Base-by-base conservation (phyloP, 2,797 vertebrate species). In the Bucorvus abyssinicus region DNA sequence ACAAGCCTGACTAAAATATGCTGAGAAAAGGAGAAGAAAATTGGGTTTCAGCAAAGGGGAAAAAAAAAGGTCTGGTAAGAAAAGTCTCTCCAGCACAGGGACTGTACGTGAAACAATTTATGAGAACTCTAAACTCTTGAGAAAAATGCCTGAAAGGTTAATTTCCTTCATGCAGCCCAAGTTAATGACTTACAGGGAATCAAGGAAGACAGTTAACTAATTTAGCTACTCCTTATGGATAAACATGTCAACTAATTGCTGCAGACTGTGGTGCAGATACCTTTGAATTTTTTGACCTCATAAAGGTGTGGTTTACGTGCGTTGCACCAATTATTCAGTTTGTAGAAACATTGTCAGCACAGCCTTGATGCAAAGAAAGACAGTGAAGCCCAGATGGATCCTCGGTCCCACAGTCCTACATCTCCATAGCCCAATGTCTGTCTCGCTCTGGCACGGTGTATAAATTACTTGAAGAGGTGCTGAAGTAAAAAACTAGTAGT, bases 1-100 rank as follows among this genome's bases (percentile, higher is more conserved):
- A 94, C 90, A 77, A 90, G 59, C 53, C 53, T 88, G 68, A 44
- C 86, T 79, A 38, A 96, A 97, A 84, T 61, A 85, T 63, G 71
- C 55, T 84, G 77, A 75, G 91, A 87, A 87, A 71, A 91, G 45
- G 50, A 94, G 90, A 64, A 83, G 38, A 79, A 70, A 60, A 61
- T 30, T 9, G 21, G 2, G 5, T 7, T 76, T 61, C 76, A 55
- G 65, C 24, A 36, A 8, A 23, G 10, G 27, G 59, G 3, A 23
- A 24, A 34, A 22, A 17, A 53, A 63, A 30, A 32, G 1, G 3
- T 22, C 40, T 56, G 29, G 27, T 77, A 83, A 61, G 20, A 60
- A 60, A 95, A 87, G 12, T 9, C 24, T 93, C 85, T 93, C 67
- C 80, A 95, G 22, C 11, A 11, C 24, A 34, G 29, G 20, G 14